A percentile compares a stretch with the other conserved stretches of the same genome.
Conservation (phyloP, 1,140 invertebrate species). For the Antheraea pernyi region DNA sequence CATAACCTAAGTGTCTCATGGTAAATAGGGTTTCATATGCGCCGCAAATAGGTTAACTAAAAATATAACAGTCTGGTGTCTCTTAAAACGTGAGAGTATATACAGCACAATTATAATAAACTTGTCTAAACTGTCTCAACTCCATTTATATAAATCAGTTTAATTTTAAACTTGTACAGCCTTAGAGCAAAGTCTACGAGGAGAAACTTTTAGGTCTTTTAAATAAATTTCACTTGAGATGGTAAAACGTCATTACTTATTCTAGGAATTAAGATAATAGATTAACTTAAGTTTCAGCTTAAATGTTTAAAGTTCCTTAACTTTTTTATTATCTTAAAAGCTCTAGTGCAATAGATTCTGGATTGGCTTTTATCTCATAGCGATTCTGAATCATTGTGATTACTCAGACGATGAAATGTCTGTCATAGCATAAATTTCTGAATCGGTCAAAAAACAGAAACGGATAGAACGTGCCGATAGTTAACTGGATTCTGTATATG, state of each 20-base stretch:
- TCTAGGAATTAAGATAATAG: conserved; percentile 1
- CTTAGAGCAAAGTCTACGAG: not conserved
- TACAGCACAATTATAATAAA: not conserved
- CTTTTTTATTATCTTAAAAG: no score
- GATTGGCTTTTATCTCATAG: no score
- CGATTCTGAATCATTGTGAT: no score
- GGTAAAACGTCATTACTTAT: not conserved
- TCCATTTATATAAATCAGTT: not conserved
- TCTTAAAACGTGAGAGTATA: not conserved
- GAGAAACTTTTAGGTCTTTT: not conserved
- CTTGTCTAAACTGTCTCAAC: not conserved
- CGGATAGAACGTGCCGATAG: no score
- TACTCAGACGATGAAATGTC: no score
- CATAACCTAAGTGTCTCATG: no score
- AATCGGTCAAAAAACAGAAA: no score
- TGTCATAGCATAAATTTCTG: no score
- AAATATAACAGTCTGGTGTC: not conserved
- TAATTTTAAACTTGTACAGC: not conserved
- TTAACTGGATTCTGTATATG: no score
- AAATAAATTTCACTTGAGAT: not conserved
- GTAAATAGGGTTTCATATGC: no score
- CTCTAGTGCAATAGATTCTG: no score
- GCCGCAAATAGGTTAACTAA: no score
- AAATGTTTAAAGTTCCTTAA: not conserved
- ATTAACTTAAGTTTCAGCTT: not conserved